Conservation (phyloP, 2,888 invertebrate species). For the Erebia epiphron region DNA sequence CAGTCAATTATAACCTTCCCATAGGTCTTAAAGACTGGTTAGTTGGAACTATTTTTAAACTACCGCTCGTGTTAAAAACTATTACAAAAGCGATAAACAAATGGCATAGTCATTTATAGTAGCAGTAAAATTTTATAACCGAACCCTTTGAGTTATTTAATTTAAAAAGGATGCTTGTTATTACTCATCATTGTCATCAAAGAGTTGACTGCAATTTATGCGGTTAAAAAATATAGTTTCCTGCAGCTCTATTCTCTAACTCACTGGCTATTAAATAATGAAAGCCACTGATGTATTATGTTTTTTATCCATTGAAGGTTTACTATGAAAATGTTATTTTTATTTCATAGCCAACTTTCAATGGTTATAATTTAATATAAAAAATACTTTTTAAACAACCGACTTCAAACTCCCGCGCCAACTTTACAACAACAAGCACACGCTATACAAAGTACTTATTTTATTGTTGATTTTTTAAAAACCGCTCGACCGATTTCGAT, state of each 20-base stretch:
- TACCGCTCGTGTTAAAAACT: slow-evolving; percentile 60
- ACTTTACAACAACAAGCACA: too few species aligned
- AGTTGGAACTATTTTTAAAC: slow-evolving; percentile 55
- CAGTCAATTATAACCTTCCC: not conserved
- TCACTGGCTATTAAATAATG: not conserved
- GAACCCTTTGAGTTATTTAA: slow-evolving; percentile 58
- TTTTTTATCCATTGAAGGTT: too few species aligned
- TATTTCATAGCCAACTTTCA: too few species aligned
- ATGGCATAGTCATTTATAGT: slow-evolving; percentile 65
- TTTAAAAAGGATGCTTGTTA: slow-evolving; percentile 62
- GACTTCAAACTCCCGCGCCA: too few species aligned
- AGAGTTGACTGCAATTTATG: slow-evolving; percentile 41
- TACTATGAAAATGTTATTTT: not conserved
- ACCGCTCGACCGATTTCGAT: too few species aligned
- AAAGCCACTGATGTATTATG: too few species aligned
- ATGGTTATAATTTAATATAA: too few species aligned
- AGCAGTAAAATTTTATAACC: slow-evolving; percentile 64
- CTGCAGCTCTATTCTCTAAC: too few species aligned
- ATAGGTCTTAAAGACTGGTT: slow-evolving; percentile 46
- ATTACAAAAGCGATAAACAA: slow-evolving; percentile 74
- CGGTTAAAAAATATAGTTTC: slow-evolving; percentile 7
- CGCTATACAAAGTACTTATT: too few species aligned
- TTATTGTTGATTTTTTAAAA: too few species aligned
- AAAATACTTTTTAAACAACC: too few species aligned
- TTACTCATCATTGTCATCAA: slow-evolving; percentile 74